These are phyloP conservation scores for Nyleta sp. DNA, from an alignment of 2,888 invertebrate genomes.

Conservation along the genomic window DNA sequence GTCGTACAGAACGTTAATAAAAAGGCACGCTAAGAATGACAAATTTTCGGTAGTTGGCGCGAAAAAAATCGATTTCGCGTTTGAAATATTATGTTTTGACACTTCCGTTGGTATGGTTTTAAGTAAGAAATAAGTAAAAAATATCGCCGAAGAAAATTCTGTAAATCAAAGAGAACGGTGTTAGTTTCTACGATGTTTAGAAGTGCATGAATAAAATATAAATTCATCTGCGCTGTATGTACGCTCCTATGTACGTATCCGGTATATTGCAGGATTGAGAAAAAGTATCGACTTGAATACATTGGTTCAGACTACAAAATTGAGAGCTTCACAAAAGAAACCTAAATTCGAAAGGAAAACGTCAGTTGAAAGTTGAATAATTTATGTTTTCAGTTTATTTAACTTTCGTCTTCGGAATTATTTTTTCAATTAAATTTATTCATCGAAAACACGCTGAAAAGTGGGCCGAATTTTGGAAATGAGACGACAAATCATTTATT, in stretches of 20 bases:
- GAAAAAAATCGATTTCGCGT: too few species aligned
- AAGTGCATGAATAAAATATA: conserved; percentile 75
- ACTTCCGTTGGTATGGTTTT: too few species aligned
- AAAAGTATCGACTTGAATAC: conserved; percentile 56
- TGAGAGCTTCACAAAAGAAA: conserved; percentile 52
- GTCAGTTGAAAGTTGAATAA: conserved; percentile 31
- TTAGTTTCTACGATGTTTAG: conserved; percentile 55
- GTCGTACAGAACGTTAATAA: too few species aligned
- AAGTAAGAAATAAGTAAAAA: conserved; percentile 29
- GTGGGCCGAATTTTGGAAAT: too few species aligned
- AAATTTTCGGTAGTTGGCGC: too few species aligned
- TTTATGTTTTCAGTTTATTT: too few species aligned
- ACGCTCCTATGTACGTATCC: conserved; percentile 45
- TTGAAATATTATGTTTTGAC: too few species aligned
- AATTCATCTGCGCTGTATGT: conserved; percentile 72
- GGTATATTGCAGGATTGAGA: conserved; percentile 49
- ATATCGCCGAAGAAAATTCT: conserved; percentile 35
- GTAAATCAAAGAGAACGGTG: conserved; percentile 51
- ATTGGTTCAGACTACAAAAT: conserved; percentile 54
- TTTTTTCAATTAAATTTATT: too few species aligned
- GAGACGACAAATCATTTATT: too few species aligned
- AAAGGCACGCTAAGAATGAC: too few species aligned
- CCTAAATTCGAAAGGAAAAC: conserved; percentile 48
- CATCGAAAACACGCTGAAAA: too few species aligned
- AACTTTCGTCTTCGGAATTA: too few species aligned